Conservation (phyloP, 2,797 vertebrate species). For the Micromesistius poutassou region DNA sequence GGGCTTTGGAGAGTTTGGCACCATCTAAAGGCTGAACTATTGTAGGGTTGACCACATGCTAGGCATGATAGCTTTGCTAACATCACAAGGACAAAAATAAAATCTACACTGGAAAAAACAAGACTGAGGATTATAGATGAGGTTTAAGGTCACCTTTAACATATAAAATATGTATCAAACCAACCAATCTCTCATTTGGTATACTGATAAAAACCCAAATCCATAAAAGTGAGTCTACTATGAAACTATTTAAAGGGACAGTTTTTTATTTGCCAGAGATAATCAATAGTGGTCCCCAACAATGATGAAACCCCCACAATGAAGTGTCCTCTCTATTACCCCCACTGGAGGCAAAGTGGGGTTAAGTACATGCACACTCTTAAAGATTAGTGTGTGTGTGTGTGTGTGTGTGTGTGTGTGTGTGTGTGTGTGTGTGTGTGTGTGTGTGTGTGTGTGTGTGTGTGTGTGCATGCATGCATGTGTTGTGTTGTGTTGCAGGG, state of each 20-base stretch:
- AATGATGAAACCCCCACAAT: too few species aligned
- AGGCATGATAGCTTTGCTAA: too few species aligned
- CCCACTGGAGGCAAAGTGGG: constrained; percentile 64
- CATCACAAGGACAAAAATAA: neutral
- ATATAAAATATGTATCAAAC: neutral
- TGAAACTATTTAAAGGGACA: neutral
- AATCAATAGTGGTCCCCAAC: neutral
- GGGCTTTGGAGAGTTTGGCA: neutral
- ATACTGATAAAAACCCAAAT: too few species aligned
- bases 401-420: neutral
- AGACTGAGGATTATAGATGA: neutral
- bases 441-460: constrained; percentile 6
- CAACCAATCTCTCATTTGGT: too few species aligned
- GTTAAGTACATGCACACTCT: constrained; percentile 63
- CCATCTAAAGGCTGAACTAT: neutral
- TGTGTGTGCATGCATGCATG: too few species aligned
- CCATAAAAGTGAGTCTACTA: neutral
- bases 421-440: constrained; percentile 34
- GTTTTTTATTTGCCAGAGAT: neutral
- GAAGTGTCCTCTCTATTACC: constrained; percentile 29
- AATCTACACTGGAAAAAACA: neutral
- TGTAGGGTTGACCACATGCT: too few species aligned
- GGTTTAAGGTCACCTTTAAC: too few species aligned
- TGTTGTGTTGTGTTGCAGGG: constrained; percentile 14
- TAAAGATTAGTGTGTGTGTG: constrained; percentile 44